Base-by-base conservation (phyloP, 2,113 vertebrate genomes). In the Cavia porcellus region DNA sequence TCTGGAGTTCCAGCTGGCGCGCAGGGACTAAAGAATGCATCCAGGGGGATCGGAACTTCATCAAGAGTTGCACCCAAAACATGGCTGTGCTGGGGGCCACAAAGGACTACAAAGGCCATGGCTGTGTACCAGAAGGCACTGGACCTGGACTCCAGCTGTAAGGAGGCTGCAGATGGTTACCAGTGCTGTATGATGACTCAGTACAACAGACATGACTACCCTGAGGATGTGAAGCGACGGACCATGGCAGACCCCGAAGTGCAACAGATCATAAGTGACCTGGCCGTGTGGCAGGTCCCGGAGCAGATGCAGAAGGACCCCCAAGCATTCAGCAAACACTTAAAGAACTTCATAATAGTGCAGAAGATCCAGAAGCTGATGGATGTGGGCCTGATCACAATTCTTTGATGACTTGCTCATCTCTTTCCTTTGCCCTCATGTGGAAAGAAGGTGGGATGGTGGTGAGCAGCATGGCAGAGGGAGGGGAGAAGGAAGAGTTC, bases 231-330 rank as follows among this genome's bases (percentile, higher is more conserved):
- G 97, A 99, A 99, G 97, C 98, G 99, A 25, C 98, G 99, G 22
- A 99, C 99, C 20, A 99, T 99, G 99, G 97, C 99, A 0, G 99
- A 99, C 98, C 99, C 99, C 0, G 99, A 99, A 97, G 99, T 99
- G 97, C 99, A 99, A 98, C 99, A 99, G 98, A 99, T 99, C n/a
- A 99, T 99, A 99, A 99, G 98, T 1, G 99, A 99, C 96, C 99
- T 99, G 0, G 99, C 99, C 96, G 99, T 99, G 99, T 98, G 99
- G 92, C 98, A 99, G 96, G 99, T 99, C 98, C 98, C 99, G 20
- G 99, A 99, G 97, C 99, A 99, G 98, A 99, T 99, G 99, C 99
- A 99, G 98, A 99, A 99, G 98, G 99, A 99, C 97, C 99, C 99
- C 3, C 99, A 99, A 97, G 99, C 99, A 0, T 99, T 99, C 28